Percentiles rank a stretch among this genome's conserved stretches.
These are phyloP conservation scores for Triplophysa bombifrons DNA, from an alignment of 2,797 vertebrate species.

Conservation along the genomic window DNA sequence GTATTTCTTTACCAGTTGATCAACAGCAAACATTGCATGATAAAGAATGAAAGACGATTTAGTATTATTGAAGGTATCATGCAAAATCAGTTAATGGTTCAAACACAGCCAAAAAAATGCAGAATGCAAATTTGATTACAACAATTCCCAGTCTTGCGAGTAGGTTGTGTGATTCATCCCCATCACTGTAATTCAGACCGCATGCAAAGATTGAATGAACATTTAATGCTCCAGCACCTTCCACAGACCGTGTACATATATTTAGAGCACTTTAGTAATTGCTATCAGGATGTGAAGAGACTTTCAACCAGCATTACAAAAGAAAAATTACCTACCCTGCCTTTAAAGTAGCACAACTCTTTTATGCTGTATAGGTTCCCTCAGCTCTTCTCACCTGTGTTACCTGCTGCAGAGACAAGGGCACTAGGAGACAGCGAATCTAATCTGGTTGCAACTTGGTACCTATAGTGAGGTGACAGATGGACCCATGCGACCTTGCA, in stretches of 20 bases:
- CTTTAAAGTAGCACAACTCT: not conserved
- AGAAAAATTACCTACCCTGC: not conserved
- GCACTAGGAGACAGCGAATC: constrained; percentile 14
- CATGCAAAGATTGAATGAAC: no score
- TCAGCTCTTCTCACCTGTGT: not conserved
- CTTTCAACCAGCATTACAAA: no score
- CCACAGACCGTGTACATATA: no score
- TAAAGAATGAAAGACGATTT: no score
- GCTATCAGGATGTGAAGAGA: no score
- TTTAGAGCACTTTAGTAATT: no score
- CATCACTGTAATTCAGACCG: not conserved
- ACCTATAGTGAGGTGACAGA: constrained; percentile 61
- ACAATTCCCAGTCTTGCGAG: not conserved
- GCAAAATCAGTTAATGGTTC: not conserved
- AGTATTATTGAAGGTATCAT: not conserved
- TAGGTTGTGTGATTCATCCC: no score
- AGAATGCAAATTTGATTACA: not conserved
- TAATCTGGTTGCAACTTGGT: constrained; percentile 34
- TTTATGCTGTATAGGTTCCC: not conserved
- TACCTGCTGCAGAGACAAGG: constrained; percentile 33
- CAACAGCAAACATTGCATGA: no score
- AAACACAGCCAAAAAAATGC: not conserved
- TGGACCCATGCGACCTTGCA: constrained; percentile 71
- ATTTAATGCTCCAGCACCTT: no score
- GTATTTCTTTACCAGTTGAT: no score